Evolutionary conservation across 2,797 vertebrate genomes (phyloP).

Genomic region (Sebastes nivosus): DNA sequence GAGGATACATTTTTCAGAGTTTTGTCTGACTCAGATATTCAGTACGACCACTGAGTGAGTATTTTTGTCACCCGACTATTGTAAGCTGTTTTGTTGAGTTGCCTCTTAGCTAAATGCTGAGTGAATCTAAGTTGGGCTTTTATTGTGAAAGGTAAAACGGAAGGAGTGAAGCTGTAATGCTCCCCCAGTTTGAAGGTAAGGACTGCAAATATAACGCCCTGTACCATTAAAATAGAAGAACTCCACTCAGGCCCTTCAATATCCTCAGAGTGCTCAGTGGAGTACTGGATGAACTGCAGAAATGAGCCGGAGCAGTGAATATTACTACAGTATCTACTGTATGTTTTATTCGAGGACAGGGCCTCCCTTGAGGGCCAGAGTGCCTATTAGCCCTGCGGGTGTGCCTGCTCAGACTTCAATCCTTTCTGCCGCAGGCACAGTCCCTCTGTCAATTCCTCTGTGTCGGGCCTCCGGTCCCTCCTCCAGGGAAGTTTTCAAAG

Average conservation of each 20-base stretch:
- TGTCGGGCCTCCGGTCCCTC: conserved; percentile 40
- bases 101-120: no score
- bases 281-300: conserved; percentile 25
- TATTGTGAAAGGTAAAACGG: no score
- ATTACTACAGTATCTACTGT: conserved; percentile 37
- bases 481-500: conserved; percentile 56
- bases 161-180: no score
- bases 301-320: conserved; percentile 23
- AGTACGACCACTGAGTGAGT: no score
- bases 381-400: conserved; percentile 68
- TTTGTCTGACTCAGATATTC: no score
- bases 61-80: no score
- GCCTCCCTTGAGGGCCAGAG: conserved; percentile 50
- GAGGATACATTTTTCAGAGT: no score
- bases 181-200: not conserved
- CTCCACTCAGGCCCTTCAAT: conserved; percentile 20
- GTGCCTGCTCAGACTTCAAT: conserved; percentile 52
- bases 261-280: conserved; percentile 4
- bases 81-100: no score
- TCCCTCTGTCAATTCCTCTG: conserved; percentile 55
- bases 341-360: conserved; percentile 66
- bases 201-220: conserved; percentile 2
- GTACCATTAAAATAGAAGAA: conserved; percentile 19
- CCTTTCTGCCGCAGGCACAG: conserved; percentile 46
- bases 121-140: no score